Evolutionary conservation across 2,113 vertebrate species (phyloP).

Genomic region (Pseudopodoces humilis): DNA sequence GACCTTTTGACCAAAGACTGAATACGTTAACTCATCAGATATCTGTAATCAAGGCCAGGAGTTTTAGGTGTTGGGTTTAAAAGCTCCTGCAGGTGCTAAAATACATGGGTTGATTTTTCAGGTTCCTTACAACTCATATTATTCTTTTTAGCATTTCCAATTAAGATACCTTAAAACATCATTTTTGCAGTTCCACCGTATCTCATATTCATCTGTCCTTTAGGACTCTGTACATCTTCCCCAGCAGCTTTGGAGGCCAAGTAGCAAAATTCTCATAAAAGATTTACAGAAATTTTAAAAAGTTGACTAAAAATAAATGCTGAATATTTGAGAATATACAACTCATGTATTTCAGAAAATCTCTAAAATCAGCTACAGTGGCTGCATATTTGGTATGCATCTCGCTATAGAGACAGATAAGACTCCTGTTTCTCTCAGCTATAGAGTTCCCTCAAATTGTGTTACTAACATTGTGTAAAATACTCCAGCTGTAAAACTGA

Average conservation of each 20-base stretch:
- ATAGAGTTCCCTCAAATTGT: neutral
- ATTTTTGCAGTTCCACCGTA: neutral
- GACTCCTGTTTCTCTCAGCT: neutral
- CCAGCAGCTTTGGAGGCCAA: neutral
- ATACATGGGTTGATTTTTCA: neutral
- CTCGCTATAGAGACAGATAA: neutral
- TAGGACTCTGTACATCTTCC: neutral
- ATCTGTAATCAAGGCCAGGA: neutral
- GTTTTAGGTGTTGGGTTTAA: neutral
- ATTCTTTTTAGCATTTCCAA: neutral
- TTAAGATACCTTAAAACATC: neutral
- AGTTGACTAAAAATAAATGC: neutral
- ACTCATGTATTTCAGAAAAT: neutral
- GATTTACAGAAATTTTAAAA: neutral
- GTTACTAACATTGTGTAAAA: neutral
- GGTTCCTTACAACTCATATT: neutral
- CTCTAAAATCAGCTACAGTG: neutral
- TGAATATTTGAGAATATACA: neutral
- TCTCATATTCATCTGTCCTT: neutral
- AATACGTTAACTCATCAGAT: neutral
- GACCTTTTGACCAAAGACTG: conserved; percentile 2
- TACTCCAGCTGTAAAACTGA: neutral
- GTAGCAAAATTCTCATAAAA: neutral
- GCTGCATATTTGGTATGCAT: neutral
- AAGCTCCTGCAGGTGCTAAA: neutral